Evolutionary conservation across 2,113 vertebrate genomes (phyloP).

Genomic region (Saguinus midas): DNA sequence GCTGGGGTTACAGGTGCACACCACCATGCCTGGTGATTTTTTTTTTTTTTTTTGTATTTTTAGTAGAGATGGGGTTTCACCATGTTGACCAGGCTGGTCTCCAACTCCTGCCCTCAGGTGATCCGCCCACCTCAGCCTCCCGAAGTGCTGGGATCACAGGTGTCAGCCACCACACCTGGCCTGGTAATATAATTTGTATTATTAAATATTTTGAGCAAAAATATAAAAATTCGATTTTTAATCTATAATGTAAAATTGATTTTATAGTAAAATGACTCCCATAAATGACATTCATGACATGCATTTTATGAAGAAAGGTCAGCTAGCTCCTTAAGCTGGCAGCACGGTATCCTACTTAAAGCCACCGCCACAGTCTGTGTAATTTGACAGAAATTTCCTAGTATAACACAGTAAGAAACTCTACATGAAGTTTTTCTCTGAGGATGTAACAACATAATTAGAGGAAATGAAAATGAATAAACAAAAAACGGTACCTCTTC

Average conservation of each 20-base stretch:
- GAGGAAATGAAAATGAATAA: not conserved
- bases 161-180: too few species aligned
- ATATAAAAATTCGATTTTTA: not conserved
- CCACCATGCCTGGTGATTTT: too few species aligned
- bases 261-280: not conserved
- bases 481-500: slow-evolving; percentile 83
- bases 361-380: not conserved
- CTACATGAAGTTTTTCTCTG: not conserved
- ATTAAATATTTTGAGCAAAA: slow-evolving; percentile 9
- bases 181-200: too few species aligned
- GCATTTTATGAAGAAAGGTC: not conserved
- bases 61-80: too few species aligned
- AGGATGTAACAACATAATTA: not conserved
- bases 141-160: too few species aligned
- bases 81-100: too few species aligned
- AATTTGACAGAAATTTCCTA: not conserved
- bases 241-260: not conserved
- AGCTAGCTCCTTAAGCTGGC: not conserved
- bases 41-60: too few species aligned
- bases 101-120: too few species aligned
- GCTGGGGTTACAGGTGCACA: too few species aligned
- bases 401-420: not conserved
- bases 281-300: slow-evolving; percentile 5
- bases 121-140: too few species aligned
- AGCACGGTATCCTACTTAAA: not conserved